Evolutionary conservation across 2,797 vertebrate genomes (phyloP).

Genomic region (Sylvilagus floridanus): DNA sequence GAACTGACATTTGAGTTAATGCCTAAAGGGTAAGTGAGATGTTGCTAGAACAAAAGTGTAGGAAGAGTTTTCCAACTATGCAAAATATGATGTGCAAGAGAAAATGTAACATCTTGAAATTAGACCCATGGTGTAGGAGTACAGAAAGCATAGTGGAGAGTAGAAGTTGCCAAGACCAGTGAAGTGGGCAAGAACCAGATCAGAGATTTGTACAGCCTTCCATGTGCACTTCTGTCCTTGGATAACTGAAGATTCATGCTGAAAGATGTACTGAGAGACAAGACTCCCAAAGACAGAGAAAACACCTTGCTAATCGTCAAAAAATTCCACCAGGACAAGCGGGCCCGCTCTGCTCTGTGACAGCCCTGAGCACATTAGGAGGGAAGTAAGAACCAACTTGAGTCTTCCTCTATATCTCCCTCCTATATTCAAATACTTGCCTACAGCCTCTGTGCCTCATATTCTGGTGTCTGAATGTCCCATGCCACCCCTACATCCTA

Average conservation of each 20-base stretch:
- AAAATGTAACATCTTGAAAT: constrained; percentile 51
- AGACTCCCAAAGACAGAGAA: constrained; percentile 9
- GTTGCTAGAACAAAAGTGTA: background rate
- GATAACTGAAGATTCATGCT: background rate
- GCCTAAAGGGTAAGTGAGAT: constrained; percentile 16
- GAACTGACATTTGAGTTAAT: constrained; percentile 32
- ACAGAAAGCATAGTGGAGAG: background rate
- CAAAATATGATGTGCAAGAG: background rate
- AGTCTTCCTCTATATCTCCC: constrained; percentile 7
- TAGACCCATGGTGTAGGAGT: background rate
- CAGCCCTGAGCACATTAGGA: constrained; percentile 3
- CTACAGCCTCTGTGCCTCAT: background rate
- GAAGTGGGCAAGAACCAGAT: background rate
- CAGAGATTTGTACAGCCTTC: background rate
- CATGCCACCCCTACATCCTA: background rate
- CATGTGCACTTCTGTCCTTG: background rate
- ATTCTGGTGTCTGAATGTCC: background rate
- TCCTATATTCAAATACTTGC: background rate
- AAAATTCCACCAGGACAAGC: background rate
- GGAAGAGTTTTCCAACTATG: background rate
- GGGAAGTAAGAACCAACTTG: background rate
- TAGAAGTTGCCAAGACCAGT: background rate
- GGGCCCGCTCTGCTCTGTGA: background rate
- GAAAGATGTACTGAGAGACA: background rate
- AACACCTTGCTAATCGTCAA: background rate